Evolutionary conservation across 2,888 invertebrate genomes (phyloP), one percentile per base, ranked within the genome.

Genomic region (Julus scanicus): DNA sequence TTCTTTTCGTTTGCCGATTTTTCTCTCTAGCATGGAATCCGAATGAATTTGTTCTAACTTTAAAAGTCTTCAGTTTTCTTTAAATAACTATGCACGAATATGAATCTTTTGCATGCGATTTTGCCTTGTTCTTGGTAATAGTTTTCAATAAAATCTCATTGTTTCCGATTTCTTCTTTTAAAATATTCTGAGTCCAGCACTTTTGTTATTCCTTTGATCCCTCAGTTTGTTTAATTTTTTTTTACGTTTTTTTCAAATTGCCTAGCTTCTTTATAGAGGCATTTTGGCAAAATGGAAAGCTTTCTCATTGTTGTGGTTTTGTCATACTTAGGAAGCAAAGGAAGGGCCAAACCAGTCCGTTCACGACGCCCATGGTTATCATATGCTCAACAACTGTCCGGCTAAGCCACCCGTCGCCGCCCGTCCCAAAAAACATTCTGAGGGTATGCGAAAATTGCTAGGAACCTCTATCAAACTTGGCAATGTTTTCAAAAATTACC

Each of bases 341-440:
- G 63, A 63, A 63, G 63, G 63, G 17, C 63, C 63, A 63, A 63
- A 20, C 63, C 63, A 63, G 20, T 63, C 63, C 63, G 20, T 8
- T 17, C 20, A 63, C 63, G 63, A 20, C 63, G 63, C 39, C 48
- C 84, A 13, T 84, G 84, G 84, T 84, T 84, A 84, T 71, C 63
- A 39, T 37, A 57, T 40, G n/a, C 37, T 37, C 49, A 87, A 40
- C 39, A 71, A 6, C 20, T 87, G 53, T 29, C 48, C 87, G 29
- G 71, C 63, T 57, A 87, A 87, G 49, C 87, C 87, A 53, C 87
- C 87, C 2, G 37, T 87, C 17, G 71, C 63, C 13, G 6, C 87
- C 37, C 87, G 48, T 2, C 13, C 63, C n/a, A 63, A 63, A 63
- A 63, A 63, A 63, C 63, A 20, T 49, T 20, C 29, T 49, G 86